phyloP scores from a whole-genome alignment of 2,797 vertebrate genomes.

The Acestrorhynchus altus region DNA sequence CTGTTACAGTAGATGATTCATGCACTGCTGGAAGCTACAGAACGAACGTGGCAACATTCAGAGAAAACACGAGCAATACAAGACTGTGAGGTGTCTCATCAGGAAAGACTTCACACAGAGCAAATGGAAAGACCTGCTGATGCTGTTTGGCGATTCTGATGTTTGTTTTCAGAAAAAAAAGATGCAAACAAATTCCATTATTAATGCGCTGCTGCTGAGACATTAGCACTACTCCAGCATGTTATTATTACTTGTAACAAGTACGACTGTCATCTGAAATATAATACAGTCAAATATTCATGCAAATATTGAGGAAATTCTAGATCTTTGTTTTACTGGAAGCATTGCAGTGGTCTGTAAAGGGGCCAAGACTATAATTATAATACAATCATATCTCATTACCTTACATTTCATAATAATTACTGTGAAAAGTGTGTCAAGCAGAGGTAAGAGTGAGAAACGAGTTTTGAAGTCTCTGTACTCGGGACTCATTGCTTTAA shows the following conservation, averaged over 20 bases:
- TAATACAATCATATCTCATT: no score
- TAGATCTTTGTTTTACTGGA: no score
- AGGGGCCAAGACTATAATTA: no score
- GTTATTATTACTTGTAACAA: neutral
- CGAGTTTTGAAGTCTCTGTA: no score
- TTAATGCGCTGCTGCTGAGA: neutral
- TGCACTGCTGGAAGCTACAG: neutral
- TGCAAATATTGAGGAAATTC: no score
- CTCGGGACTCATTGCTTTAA: no score
- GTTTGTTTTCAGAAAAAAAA: neutral
- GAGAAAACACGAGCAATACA: constrained; percentile 33
- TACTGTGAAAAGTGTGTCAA: no score
- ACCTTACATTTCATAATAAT: no score
- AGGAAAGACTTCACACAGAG: neutral
- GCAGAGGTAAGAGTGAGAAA: no score
- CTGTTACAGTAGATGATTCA: constrained; percentile 36
- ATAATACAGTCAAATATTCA: neutral
- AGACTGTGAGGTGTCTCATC: constrained; percentile 1
- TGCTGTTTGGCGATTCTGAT: constrained; percentile 1
- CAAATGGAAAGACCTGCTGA: neutral
- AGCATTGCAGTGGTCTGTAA: no score
- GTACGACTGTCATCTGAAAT: neutral
- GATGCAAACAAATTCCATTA: neutral
- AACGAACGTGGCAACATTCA: constrained; percentile 19
- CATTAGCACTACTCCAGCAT: neutral